Evolutionary conservation across 2,797 vertebrate genomes (phyloP).

Genomic region (Sparidentex hasta): DNA sequence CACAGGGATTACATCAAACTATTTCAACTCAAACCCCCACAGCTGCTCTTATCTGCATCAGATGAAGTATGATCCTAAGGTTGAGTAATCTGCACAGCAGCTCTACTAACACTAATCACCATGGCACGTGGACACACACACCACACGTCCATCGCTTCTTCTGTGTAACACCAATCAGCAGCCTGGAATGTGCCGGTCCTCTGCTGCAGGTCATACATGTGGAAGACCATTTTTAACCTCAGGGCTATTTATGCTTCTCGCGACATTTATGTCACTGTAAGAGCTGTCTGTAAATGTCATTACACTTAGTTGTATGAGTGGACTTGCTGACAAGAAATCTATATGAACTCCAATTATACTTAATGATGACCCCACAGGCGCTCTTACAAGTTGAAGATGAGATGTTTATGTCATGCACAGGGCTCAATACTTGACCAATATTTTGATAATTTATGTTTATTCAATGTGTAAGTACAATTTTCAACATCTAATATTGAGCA

Average conservation of each 20-base stretch:
- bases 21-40: constrained; percentile 30
- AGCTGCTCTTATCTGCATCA: constrained; percentile 50
- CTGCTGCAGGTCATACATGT: constrained; percentile 54
- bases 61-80: constrained; percentile 23
- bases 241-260: constrained; percentile 56
- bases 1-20: constrained; percentile 50
- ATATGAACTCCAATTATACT: constrained; percentile 13
- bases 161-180: constrained; percentile 63
- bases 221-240: constrained; percentile 63
- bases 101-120: constrained; percentile 60
- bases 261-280: constrained; percentile 36
- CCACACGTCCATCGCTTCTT: constrained; percentile 44
- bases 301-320: constrained; percentile 2
- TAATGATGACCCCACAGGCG: constrained; percentile 14
- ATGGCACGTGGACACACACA: constrained; percentile 53
- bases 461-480: not conserved
- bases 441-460: not conserved
- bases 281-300: constrained; percentile 24
- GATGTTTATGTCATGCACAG: constrained; percentile 15
- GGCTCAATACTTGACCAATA: not conserved
- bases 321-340: constrained; percentile 23
- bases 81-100: constrained; percentile 55
- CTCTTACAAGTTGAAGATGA: constrained; percentile 24
- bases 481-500: not conserved
- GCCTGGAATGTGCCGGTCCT: constrained; percentile 37